Evolutionary conservation across 2,888 invertebrate genomes (phyloP), one percentile per base, ranked within the genome.

Genomic region (Microdon myrmicae): DNA sequence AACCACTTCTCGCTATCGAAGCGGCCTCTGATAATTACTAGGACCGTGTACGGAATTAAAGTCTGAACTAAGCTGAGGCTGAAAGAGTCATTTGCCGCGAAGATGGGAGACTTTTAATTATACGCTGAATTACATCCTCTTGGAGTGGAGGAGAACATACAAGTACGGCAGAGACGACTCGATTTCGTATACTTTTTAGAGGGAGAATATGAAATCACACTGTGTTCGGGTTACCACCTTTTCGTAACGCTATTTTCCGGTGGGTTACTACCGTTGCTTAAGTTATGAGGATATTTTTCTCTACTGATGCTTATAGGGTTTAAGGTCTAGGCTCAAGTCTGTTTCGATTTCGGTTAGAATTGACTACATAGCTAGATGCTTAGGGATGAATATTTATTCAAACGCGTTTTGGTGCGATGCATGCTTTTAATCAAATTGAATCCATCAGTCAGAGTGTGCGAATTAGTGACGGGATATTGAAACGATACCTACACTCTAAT

Each of bases 41-140:
- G 56, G 28, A 20, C 31, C 34, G 43, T 28, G 47, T 31, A 39
- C 64, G 53, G 47, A 47, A 53, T 58, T 58, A 39, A 38, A 37
- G 32, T 38, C 43, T 23, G 28, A 53, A 53, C 44, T 13, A 9
- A 7, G 37, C 25, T 26, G 17, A 8, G 34, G 55, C 39, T 29
- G 53, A 26, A 34, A 37, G 51, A 56, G 45, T 29, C 39, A 64
- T 53, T 47, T 35, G 29, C 22, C 25, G 39, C 35, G 39, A 53
- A 58, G 64, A 64, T 53, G 51, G 58, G 53, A 58, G 51, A 53
- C 53, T 64, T 64, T 64, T 64, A 64, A 64, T 64, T 58, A 64
- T 58, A 64, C 51, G 58, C 64, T 45, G 64, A 64, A 64, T 64
- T 64, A 64, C 64, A 32, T 35, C 58, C 29, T 17, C 14, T n/a